These are phyloP conservation scores for Diadegma fenestrale DNA, from an alignment of 2,888 invertebrate species.

Conservation along the genomic window DNA sequence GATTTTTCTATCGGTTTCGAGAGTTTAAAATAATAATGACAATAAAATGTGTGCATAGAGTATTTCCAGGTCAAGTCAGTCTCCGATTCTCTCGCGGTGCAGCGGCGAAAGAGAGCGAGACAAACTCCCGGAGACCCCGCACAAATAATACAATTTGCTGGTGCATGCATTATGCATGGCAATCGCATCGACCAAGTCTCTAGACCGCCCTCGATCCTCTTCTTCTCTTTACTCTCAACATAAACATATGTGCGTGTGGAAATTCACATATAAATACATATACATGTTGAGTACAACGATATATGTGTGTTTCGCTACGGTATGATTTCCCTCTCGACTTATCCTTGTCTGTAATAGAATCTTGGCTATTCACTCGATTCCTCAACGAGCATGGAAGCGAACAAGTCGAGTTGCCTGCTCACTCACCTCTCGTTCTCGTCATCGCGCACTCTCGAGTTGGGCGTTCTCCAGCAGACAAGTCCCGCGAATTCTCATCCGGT, in stretches of 20 bases:
- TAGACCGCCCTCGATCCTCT: constrained; percentile 73
- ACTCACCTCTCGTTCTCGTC: constrained; percentile 18
- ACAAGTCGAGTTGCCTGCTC: constrained; percentile 71
- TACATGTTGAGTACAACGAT: constrained; percentile 4
- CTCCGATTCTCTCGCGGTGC: background rate
- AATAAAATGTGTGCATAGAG: constrained; percentile 10
- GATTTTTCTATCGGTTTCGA: background rate
- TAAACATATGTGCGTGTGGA: constrained; percentile 26
- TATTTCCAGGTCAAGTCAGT: constrained; percentile 28
- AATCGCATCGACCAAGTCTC: constrained; percentile 78
- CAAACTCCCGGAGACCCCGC: constrained; percentile 60
- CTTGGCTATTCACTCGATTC: constrained; percentile 81
- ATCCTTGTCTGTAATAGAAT: constrained; percentile 84
- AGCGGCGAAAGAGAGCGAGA: background rate
- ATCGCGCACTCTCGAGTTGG: constrained; percentile 23
- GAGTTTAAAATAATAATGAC: constrained; percentile 8
- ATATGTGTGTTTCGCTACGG: constrained; percentile 22
- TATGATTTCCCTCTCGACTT: constrained; percentile 46
- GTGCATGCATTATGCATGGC: constrained; percentile 82
- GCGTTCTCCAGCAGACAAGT: constrained; percentile 5
- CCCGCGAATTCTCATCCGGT: constrained; percentile 11
- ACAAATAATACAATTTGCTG: constrained; percentile 82
- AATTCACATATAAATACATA: constrained; percentile 29
- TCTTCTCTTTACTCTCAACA: constrained; percentile 58
- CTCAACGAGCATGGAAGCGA: constrained; percentile 77